Base-by-base conservation (phyloP, 2,888 invertebrate genomes). In the Spisula solida region DNA sequence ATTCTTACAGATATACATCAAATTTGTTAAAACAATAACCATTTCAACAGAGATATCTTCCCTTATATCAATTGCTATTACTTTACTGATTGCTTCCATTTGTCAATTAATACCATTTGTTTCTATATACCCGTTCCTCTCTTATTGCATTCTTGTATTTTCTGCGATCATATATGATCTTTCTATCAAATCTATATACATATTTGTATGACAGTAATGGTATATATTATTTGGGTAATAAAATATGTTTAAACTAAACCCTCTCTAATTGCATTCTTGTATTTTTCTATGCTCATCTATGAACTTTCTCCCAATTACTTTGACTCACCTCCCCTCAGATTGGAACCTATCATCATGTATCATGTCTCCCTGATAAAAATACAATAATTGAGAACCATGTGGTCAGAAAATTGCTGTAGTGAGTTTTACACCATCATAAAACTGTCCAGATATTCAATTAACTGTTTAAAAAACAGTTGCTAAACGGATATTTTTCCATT, bases 361-460 rank as follows among this genome's bases (percentile, higher is more conserved):
- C 60, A 66, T 66, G 25, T 6, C 25, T 66, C 25, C 25, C 60
- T 66, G 60, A 66, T 66, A 66, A 25, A 66, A 66, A n/a, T 25
- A n/a, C n/a, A 66, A n/a, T 66, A 66, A 66, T 20, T 66, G 12
- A 10, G 60, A 25, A 1, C n/a, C 20, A 10, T 25, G 60, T 25
- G 75, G 75, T 75, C 75, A 75, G 31, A 34, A 31, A 31, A 75
- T 75, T 47, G 78, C 51, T 55, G n/a, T 85, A 48, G 51, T 51
- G 51, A 55, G 78, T 78, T 75, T 78, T 56, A 79, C 34, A 55
- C 55, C 55, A 41, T 25, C 51, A 85, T 85, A 56, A 56, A 85
- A 29, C 55, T 85, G 85, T 85, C 85, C 41, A 41, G 55, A 31
- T 79, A 78, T 85, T 85, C 83, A 85, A 85, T 85, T 85, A 85